Evolutionary conservation across 92 coral and sea anemone species (phyloP).

Genomic region (Zoanthus solanderi): DNA sequence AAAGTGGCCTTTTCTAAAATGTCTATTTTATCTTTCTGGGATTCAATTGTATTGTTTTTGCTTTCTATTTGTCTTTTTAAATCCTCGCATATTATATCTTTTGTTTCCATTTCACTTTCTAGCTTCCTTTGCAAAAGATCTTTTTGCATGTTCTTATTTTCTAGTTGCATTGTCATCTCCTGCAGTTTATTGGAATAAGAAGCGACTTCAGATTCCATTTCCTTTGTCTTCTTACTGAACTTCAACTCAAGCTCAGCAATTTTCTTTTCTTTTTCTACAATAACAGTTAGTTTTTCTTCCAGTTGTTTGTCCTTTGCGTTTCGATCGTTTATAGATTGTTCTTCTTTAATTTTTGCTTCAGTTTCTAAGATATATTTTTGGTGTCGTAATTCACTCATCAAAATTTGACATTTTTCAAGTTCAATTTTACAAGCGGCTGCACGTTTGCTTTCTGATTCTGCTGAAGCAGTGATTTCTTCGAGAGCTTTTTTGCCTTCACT

Average conservation of each 20-base stretch:
- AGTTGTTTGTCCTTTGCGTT: neutral
- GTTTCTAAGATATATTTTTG: neutral
- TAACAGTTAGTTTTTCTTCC: neutral
- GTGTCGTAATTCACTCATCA: neutral
- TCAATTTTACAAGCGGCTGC: too few relatives aligned
- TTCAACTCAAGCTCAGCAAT: neutral
- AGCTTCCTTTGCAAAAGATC: conserved; percentile 33
- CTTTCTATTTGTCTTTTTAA: conserved; percentile 13
- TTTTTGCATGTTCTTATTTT: conserved; percentile 25
- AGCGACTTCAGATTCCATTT: conserved; percentile 29
- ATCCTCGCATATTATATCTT: neutral
- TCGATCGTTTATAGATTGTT: neutral
- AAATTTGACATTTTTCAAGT: neutral
- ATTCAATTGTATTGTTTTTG: conserved; percentile 24
- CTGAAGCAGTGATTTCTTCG: neutral
- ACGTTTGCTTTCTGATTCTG: neutral
- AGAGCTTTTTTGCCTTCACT: conserved; percentile 23
- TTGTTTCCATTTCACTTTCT: neutral
- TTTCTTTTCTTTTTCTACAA: neutral
- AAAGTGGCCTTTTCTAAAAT: conserved; percentile 1
- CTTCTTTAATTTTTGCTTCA: neutral
- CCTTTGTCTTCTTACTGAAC: conserved; percentile 30
- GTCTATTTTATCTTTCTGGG: conserved; percentile 29
- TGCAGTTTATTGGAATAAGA: conserved; percentile 24
- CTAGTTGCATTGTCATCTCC: conserved; percentile 38